Conservation (phyloP, 2,797 vertebrate genomes). For the Melanotaenia pygmaea region DNA sequence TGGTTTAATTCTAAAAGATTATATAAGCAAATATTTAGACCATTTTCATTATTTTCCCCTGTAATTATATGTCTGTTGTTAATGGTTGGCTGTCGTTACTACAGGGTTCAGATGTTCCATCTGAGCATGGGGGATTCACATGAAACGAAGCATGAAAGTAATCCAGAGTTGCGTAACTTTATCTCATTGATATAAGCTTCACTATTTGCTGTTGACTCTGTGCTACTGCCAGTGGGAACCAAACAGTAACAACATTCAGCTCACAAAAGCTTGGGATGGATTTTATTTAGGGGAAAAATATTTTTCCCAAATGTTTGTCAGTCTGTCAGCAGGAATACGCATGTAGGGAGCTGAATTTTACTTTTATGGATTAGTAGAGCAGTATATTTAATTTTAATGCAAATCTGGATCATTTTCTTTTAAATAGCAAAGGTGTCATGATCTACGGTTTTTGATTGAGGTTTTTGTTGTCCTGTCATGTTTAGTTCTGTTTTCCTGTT, state of each 20-base stretch:
- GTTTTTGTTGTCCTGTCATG: too few species aligned
- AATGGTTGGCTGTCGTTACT: background rate
- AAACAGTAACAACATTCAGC: background rate
- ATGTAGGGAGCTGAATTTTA: background rate
- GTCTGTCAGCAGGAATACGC: background rate
- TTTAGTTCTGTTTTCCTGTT: too few species aligned
- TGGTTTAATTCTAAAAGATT: background rate
- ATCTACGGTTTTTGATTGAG: too few species aligned
- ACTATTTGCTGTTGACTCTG: slow-evolving; percentile 11
- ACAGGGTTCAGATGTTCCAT: background rate
- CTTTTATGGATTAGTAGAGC: background rate
- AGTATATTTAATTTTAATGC: background rate
- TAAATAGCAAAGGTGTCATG: background rate
- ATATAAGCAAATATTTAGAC: background rate
- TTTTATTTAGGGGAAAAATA: background rate
- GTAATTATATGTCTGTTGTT: background rate
- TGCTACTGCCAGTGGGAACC: slow-evolving; percentile 7
- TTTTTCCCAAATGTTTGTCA: background rate
- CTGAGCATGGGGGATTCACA: background rate
- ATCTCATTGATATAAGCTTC: slow-evolving; percentile 20
- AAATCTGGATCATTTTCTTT: background rate
- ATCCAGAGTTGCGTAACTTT: slow-evolving; percentile 20
- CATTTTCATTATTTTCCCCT: slow-evolving; percentile 1
- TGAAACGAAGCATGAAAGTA: slow-evolving; percentile 22
- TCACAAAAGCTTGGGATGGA: background rate